Evolutionary conservation across 2,888 invertebrate species (phyloP), one percentile per base, ranked within the genome.

Genomic region (Anoncus sp.): DNA sequence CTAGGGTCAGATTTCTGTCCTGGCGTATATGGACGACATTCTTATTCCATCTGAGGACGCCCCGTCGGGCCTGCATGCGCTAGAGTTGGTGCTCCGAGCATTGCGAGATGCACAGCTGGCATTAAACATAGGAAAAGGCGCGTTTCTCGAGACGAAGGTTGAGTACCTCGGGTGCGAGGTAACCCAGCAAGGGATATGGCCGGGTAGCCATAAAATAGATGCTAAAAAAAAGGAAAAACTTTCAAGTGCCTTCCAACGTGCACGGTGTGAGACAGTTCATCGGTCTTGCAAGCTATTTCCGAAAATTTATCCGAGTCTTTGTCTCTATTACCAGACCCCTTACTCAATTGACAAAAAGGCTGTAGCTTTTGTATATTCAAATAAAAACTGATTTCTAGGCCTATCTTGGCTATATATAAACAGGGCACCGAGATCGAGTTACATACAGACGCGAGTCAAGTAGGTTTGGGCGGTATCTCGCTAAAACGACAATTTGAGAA

Each of bases 21-120:
- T 76, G 38, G 67, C 79, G 6, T 85, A 86, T 62, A 79, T 85
- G 79, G 83, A 75, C 31, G 83, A 85, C 53, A 79, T 85, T 38
- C 16, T 60, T 83, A 80, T 87, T 14, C 83, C 83, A 1, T 77
- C 81, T 10, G 66, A 72, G 6, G 76, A 75, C 12, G 62, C 81
- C 14, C 59, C 70, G 7, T 81, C 85, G 43, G 85, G 83, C 0
- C 14, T 72, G n/a, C 65, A 80, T 10, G 57, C 73, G 2, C 31
- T 78, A 3, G 27, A 70, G 1, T 43, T 71, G 1, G 62, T 81
- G 5, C 20, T 62, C 5, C 38, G 65, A 20, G 77, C 60, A 9
- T 40, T 82, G 3, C 55, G 76, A 47, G 53, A 71, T 40, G 74
- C 40, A 1, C 67, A 45, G 49, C 71, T 43, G 43, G 80, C 45